These are phyloP conservation scores for Cactoblastis cactorum DNA, from an alignment of 2,888 invertebrate species.

Conservation along the genomic window DNA sequence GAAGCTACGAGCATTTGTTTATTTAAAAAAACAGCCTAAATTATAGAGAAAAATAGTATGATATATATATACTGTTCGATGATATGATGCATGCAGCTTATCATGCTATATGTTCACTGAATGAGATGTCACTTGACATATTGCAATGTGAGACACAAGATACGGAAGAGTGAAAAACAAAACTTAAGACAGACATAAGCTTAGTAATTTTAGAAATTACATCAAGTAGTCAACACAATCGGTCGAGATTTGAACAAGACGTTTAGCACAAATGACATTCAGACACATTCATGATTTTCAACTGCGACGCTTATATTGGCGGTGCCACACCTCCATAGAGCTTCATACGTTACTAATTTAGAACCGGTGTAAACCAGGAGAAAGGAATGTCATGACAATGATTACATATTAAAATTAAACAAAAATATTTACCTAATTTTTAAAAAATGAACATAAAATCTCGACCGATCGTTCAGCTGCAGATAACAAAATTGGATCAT, in stretches of 20 bases:
- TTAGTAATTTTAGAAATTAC: constrained; percentile 27
- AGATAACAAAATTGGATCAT: neutral
- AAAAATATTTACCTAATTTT: neutral
- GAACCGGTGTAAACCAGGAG: no score
- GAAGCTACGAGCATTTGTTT: neutral
- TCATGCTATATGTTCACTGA: constrained; percentile 12
- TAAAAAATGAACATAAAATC: neutral
- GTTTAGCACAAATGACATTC: no score
- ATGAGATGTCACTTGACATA: constrained; percentile 17
- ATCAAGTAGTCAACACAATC: constrained; percentile 16
- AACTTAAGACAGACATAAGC: constrained; percentile 60
- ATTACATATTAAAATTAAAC: neutral
- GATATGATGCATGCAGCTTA: constrained; percentile 4
- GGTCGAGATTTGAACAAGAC: constrained; percentile 25
- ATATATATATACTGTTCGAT: constrained; percentile 12
- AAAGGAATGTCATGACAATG: no score
- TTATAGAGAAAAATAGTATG: neutral
- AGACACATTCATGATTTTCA: no score
- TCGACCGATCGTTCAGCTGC: neutral
- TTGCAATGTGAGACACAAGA: neutral
- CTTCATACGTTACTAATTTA: no score
- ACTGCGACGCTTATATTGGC: no score
- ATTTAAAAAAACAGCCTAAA: neutral
- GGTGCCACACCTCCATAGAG: no score
- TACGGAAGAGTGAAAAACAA: constrained; percentile 29